phyloP scores from a whole-genome alignment of 1,140 invertebrate genomes.

The Asobara japonica region DNA sequence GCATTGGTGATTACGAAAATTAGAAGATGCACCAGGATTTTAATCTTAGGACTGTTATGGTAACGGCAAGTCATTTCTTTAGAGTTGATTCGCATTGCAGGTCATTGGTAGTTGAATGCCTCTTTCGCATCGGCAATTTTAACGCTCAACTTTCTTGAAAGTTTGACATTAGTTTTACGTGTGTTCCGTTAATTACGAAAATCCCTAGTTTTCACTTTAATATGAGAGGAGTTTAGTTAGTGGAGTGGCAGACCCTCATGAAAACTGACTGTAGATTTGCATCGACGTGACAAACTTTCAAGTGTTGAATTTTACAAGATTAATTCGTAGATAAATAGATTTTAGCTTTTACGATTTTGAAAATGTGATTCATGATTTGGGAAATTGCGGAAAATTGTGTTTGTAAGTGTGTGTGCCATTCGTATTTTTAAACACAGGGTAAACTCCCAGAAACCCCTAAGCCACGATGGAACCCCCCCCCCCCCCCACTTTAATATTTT shows the following conservation, averaged over 20 bases:
- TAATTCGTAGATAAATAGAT: not conserved
- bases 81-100: not conserved
- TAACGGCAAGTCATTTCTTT: not conserved
- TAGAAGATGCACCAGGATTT: not conserved
- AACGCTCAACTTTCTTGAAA: not conserved
- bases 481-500: too few species aligned
- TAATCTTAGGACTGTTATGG: not conserved
- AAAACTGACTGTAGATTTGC: not conserved
- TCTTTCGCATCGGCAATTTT: not conserved
- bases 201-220: not conserved
- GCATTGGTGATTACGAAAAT: not conserved
- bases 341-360: not conserved
- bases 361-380: not conserved
- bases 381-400: too few species aligned
- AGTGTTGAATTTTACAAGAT: not conserved
- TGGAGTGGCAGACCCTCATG: not conserved
- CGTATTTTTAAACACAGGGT: too few species aligned
- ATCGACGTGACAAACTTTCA: not conserved
- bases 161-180: conserved; percentile 3
- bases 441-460: too few species aligned
- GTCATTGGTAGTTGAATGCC: not conserved
- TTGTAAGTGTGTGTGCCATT: too few species aligned
- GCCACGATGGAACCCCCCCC: too few species aligned
- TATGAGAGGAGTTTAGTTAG: not conserved
- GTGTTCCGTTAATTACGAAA: not conserved